A percentile compares a stretch with the other conserved stretches of the same genome.
Evolutionary conservation across 1,140 invertebrate species (phyloP).

Genomic region (Melanaphis sacchari): DNA sequence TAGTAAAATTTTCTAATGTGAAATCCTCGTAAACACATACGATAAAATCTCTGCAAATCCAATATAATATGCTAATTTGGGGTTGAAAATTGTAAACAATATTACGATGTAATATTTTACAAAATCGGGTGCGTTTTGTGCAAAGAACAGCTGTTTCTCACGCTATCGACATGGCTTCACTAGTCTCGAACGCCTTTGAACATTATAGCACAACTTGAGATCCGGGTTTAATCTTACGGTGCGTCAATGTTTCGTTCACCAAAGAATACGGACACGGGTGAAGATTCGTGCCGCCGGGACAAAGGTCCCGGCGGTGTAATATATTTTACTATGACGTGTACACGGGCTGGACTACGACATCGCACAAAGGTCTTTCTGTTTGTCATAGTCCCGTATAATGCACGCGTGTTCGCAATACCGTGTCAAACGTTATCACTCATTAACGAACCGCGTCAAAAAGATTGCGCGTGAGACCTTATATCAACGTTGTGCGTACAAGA

Average conservation of each 20-base stretch:
- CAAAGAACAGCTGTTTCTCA: neutral
- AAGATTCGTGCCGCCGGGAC: neutral
- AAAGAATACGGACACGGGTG: neutral
- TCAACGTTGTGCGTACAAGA: neutral
- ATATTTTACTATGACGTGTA: neutral
- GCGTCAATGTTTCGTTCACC: neutral
- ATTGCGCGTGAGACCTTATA: neutral
- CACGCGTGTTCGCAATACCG: neutral
- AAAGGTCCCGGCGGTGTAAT: neutral
- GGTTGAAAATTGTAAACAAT: neutral
- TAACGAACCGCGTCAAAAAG: neutral
- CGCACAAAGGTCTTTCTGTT: neutral
- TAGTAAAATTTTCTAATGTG: too few species aligned
- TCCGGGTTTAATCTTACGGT: neutral
- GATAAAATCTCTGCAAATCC: neutral
- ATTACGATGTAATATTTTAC: neutral
- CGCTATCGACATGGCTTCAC: too few species aligned
- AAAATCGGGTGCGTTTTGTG: neutral
- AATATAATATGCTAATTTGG: neutral
- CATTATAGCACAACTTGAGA: neutral
- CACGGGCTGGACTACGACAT: too few species aligned
- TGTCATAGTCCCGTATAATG: neutral
- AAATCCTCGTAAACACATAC: too few species aligned
- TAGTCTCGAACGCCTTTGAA: neutral
- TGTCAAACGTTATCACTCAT: conserved; percentile 7